Base-by-base conservation (phyloP, 2,797 vertebrate species). In the Lacerta viridis region DNA sequence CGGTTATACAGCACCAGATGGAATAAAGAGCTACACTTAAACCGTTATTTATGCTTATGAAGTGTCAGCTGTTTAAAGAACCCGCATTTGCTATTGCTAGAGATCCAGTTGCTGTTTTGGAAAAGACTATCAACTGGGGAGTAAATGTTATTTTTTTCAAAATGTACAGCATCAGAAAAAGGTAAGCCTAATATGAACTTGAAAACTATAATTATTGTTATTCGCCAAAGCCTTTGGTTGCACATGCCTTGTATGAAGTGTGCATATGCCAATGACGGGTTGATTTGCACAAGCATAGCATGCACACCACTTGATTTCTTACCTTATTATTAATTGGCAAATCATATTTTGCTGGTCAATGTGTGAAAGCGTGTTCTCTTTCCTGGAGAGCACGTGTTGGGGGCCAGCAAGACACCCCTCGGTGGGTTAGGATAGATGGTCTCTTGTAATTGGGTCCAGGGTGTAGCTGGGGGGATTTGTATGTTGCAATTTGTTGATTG, bases 1-100 rank as follows among this genome's bases (percentile, higher is more conserved):
- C 80, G 36, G 55, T 74, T 87, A 29, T 43, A 33, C 1, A 0
- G 1, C 82, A 33, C 46, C 84, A 87, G 55, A 85, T 50, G 55
- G 33, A 87, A 18, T 10, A 84, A 39, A 90, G 0, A 5, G 61
- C 74, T 1, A 81, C 86, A 20, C 1, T 0, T 81, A 4, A 64
- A 25, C 3, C 79, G 83, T 8, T 4, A 5, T 36, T 88, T 85
- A 13, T 8, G 41, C 66, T 91, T 87, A 68, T 80, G 83, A 72
- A 33, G 64, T 0, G 8, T 15, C 72, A 46, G 18, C 1, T 79
- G 13, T 36, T 91, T 84, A 55, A 36, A 36, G 64, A 1, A 74
- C n/a, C 61, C 89, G 2, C 46, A 83, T 39, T 23, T 86, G 64
- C 36, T 88, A 80, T 25, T 82, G 80, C 8, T 76, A 3, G 27